These are phyloP conservation scores for Diplolepis rosae DNA, from an alignment of 2,888 invertebrate species.

Conservation along the genomic window DNA sequence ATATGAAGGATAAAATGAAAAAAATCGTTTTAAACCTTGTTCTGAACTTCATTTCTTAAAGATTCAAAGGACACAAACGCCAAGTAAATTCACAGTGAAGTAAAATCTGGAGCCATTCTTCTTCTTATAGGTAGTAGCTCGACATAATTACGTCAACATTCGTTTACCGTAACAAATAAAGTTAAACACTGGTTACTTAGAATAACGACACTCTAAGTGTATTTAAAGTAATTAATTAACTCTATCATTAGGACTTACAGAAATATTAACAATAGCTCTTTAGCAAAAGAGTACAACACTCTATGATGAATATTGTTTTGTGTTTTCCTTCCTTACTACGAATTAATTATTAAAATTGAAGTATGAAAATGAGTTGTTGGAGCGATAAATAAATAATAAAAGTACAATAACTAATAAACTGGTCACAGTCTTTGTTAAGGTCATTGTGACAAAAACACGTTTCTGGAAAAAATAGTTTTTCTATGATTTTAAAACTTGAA, in stretches of 20 bases:
- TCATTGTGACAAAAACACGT: too few relatives aligned
- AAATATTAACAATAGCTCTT: too few relatives aligned
- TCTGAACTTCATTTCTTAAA: slow-evolving; percentile 39
- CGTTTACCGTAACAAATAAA: slow-evolving; percentile 56
- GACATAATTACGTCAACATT: slow-evolving; percentile 46
- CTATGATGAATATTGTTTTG: too few relatives aligned
- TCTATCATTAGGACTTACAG: neutral
- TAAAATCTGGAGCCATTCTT: slow-evolving; percentile 37
- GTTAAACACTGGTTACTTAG: slow-evolving; percentile 51
- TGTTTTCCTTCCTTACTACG: too few relatives aligned
- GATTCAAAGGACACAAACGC: slow-evolving; percentile 20
- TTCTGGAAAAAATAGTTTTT: too few relatives aligned
- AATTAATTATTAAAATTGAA: too few relatives aligned
- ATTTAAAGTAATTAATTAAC: neutral
- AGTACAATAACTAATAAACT: too few relatives aligned
- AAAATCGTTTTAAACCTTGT: slow-evolving; percentile 37
- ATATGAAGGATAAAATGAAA: slow-evolving; percentile 42
- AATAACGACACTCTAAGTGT: slow-evolving; percentile 30
- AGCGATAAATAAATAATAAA: too few relatives aligned
- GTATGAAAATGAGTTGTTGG: too few relatives aligned
- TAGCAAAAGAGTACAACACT: too few relatives aligned
- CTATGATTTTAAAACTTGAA: too few relatives aligned
- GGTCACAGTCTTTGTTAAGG: too few relatives aligned
- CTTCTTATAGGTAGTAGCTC: slow-evolving; percentile 47
- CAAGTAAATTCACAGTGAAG: slow-evolving; percentile 38